Evolutionary conservation across 1,140 invertebrate species (phyloP), one percentile per base, ranked within the genome.

Genomic region (Dreissena rostriformis): DNA sequence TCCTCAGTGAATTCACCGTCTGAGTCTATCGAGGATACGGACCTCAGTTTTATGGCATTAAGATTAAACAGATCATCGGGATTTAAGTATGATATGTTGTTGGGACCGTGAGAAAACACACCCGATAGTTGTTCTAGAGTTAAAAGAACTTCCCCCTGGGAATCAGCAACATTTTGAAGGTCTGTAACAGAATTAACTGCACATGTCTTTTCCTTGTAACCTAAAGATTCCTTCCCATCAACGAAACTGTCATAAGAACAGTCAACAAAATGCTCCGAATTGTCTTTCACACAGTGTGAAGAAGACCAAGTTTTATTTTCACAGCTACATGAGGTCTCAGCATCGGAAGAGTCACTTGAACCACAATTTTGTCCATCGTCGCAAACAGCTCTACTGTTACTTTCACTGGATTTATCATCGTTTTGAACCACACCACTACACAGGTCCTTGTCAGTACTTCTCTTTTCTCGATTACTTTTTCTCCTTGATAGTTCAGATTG

Each of bases 1-100:
- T 82, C 71, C 28, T 82, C 71, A 75, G 24, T 75, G 0, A 73
- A 61, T 28, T 82, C 80, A 75, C 71, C 68, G 39, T 82, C 80
- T 26, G 80, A 82, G 53, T 82, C 80, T 39, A 73, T 24, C 0
- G 79, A 73, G n/a, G 71, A 73, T 17, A 82, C 73, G 24, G 71
- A 57, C 52, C 75, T 72, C 80, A 82, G 74, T 82, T 75, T 82
- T 15, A 82, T 71, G 51, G 67, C 77, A 55, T 26, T 61, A 28
- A 75, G 14, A 39, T 2, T 39, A 39, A 39, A 39, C 39, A 39
- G 39, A 39, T 39, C 2, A 39, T 39, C 39, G 8, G 39, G 39
- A 39, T 39, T 39, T 39, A 39, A 39, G 39, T 39, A 39, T 39
- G 39, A 39, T 39, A 39, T 39, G 39, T 39, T 39, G 2, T 39